Percentiles rank a stretch among this genome's conserved stretches.
Evolutionary conservation across 92 coral and sea anemone species (phyloP).

Genomic region (Zoanthus sociatus): DNA sequence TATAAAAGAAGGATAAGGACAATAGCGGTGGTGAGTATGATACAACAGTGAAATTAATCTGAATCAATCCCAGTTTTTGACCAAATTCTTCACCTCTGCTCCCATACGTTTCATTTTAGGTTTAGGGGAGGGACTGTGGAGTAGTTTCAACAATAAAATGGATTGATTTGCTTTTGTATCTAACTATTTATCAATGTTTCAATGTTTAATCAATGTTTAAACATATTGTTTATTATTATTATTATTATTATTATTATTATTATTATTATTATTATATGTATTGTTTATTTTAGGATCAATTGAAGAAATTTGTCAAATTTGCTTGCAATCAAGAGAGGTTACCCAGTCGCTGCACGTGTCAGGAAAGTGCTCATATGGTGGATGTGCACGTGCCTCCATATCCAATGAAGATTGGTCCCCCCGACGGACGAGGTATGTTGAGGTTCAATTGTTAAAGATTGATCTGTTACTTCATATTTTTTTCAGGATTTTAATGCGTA

Average conservation of each 20-base stretch:
- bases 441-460: not conserved
- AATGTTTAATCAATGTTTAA: too few relatives aligned
- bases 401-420: constrained; percentile 99
- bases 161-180: not conserved
- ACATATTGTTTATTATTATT: too few relatives aligned
- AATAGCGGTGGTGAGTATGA: not conserved
- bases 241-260: too few relatives aligned
- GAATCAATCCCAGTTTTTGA: too few relatives aligned
- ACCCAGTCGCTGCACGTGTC: constrained; percentile 97
- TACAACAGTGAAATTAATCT: not conserved
- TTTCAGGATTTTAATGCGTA: too few relatives aligned
- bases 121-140: too few relatives aligned
- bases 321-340: constrained; percentile 99
- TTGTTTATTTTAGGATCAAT: constrained; percentile 77
- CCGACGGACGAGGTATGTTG: constrained; percentile 93
- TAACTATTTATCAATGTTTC: not conserved
- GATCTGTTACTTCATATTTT: not conserved
- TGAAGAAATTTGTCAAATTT: constrained; percentile 95
- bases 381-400: constrained; percentile 98
- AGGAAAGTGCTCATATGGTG: constrained; percentile 80
- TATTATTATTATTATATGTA: too few relatives aligned
- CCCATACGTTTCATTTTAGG: too few relatives aligned
- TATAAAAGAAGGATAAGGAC: not conserved
- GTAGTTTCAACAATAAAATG: not conserved
- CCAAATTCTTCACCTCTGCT: too few relatives aligned